Conservation (phyloP, 2,888 invertebrate species). For the Linnaemya vulpina region DNA sequence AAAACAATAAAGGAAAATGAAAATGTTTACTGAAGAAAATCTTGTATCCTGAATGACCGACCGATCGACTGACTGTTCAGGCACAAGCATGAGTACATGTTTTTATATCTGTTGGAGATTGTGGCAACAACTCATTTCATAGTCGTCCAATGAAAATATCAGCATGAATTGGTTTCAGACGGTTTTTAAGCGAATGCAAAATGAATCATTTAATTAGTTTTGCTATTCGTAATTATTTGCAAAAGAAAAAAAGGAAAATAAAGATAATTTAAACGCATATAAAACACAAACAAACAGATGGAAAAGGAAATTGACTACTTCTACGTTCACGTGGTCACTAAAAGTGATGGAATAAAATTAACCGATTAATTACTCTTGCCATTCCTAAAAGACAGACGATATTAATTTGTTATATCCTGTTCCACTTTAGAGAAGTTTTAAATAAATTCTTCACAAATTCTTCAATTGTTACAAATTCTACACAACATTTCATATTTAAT, state of each 20-base stretch:
- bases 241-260: neutral
- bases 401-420: too few species aligned
- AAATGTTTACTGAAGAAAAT: conserved; percentile 15
- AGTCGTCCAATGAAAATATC: neutral
- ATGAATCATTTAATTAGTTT: neutral
- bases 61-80: neutral
- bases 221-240: neutral
- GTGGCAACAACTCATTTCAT: neutral
- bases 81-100: neutral
- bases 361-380: too few species aligned
- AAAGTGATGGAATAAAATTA: too few species aligned
- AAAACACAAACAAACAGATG: too few species aligned
- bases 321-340: too few species aligned
- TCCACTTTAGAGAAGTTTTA: too few species aligned
- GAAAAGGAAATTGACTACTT: too few species aligned
- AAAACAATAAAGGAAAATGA: conserved; percentile 50
- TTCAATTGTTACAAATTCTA: too few species aligned
- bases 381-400: too few species aligned
- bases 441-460: too few species aligned
- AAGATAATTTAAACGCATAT: too few species aligned
- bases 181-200: neutral
- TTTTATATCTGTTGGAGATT: neutral
- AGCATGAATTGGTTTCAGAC: neutral
- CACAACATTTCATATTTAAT: too few species aligned
- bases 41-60: neutral